Conservation (phyloP, 2,888 invertebrate genomes). For the Melanargia galathea region DNA sequence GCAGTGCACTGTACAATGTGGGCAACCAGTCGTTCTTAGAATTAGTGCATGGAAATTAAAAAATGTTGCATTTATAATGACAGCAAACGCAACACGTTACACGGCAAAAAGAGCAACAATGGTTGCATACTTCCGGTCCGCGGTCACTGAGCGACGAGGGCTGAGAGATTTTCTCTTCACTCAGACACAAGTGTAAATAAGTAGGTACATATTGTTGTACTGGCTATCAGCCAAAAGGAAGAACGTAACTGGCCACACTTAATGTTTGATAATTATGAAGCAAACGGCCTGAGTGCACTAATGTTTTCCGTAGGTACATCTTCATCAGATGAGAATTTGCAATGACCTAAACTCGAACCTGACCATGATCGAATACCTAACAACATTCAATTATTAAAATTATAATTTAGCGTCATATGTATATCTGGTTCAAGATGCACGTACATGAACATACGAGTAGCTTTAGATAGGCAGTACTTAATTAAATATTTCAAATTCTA, state of each 20-base stretch:
- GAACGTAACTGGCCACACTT: conserved; percentile 18
- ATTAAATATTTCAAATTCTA: neutral
- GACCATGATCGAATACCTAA: neutral
- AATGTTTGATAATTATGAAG: conserved; percentile 20
- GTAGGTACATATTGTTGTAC: conserved; percentile 40
- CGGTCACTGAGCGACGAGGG: conserved; percentile 37
- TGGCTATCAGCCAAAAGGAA: conserved; percentile 38
- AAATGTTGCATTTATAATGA: conserved; percentile 46
- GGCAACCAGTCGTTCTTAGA: conserved; percentile 35
- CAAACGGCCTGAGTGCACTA: conserved; percentile 19
- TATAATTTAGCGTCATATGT: no score
- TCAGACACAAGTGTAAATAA: conserved; percentile 46
- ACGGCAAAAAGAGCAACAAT: conserved; percentile 68
- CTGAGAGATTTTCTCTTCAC: conserved; percentile 47
- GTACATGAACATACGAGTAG: neutral
- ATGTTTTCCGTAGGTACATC: conserved; percentile 4
- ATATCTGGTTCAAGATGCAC: no score
- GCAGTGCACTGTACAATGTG: conserved; percentile 20
- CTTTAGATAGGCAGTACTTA: neutral
- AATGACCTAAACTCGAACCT: neutral
- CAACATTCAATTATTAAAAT: no score
- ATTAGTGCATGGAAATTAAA: conserved; percentile 37
- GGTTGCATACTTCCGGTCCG: conserved; percentile 68
- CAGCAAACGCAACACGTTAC: conserved; percentile 48
- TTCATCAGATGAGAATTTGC: conserved; percentile 1